phyloP scores from a whole-genome alignment of 2,797 vertebrate species.

The Ispidina picta region DNA sequence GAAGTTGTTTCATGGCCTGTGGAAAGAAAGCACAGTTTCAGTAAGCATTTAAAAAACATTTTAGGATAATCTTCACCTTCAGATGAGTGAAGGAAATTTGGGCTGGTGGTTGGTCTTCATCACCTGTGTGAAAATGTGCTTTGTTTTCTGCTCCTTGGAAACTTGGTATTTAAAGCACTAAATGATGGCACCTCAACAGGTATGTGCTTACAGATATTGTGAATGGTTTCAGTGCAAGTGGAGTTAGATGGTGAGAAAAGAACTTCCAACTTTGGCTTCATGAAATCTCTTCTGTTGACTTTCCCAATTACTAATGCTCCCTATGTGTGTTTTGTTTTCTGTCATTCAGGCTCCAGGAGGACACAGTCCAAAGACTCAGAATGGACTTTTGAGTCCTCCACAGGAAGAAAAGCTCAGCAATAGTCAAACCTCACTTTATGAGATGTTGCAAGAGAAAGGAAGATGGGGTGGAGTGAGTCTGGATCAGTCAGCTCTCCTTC shows the following conservation, averaged over 20 bases:
- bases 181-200: not conserved
- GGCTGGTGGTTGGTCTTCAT: not conserved
- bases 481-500: slow-evolving; percentile 94
- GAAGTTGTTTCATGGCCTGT: not conserved
- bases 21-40: not conserved
- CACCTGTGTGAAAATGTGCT: not conserved
- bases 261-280: not conserved
- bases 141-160: not conserved
- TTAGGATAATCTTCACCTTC: not conserved
- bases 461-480: slow-evolving; percentile 85
- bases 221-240: not conserved
- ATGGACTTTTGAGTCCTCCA: slow-evolving; percentile 90
- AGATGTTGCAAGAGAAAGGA: slow-evolving; percentile 92
- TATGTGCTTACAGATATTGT: not conserved
- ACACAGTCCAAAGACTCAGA: slow-evolving; percentile 85
- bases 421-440: slow-evolving; percentile 93
- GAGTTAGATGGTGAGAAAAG: not conserved
- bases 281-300: not conserved
- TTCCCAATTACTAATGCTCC: not conserved
- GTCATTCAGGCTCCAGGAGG: slow-evolving; percentile 76
- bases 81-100: not conserved
- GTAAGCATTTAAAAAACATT: not conserved
- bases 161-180: not conserved
- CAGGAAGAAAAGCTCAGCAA: slow-evolving; percentile 88
- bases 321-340: not conserved